phyloP scores from a whole-genome alignment of 2,797 vertebrate species.

The Ambastaia sidthimunki region DNA sequence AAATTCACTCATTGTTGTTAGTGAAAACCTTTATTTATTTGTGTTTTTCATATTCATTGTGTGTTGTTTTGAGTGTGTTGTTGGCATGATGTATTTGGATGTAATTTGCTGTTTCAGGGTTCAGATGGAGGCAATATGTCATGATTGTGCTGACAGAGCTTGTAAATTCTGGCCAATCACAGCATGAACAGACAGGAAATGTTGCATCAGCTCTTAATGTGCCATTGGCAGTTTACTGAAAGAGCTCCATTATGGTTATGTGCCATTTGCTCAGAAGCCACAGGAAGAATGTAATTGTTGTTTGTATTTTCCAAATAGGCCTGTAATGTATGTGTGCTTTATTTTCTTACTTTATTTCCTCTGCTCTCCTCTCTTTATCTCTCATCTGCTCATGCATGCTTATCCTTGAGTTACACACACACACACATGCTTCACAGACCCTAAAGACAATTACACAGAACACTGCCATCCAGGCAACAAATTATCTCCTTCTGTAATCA shows the following conservation, averaged over 20 bases:
- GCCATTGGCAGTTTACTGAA: constrained; percentile 22
- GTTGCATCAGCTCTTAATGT: too few relatives aligned
- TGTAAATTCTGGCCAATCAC: too few relatives aligned
- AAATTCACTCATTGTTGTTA: too few relatives aligned
- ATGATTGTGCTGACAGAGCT: too few relatives aligned
- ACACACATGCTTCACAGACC: constrained; percentile 32
- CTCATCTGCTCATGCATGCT: constrained; percentile 28
- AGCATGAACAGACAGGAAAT: too few relatives aligned
- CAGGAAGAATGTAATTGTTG: constrained; percentile 43
- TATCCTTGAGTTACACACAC: constrained; percentile 46
- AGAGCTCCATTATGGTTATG: background rate
- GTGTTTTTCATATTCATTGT: too few relatives aligned
- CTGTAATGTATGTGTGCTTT: background rate
- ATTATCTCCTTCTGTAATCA: constrained; percentile 26
- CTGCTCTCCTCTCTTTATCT: background rate
- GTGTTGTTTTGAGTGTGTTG: too few relatives aligned
- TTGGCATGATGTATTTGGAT: too few relatives aligned
- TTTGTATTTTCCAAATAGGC: constrained; percentile 29
- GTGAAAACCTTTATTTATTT: too few relatives aligned
- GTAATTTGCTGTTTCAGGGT: too few relatives aligned
- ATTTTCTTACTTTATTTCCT: background rate
- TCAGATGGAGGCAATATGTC: too few relatives aligned
- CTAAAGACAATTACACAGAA: constrained; percentile 41
- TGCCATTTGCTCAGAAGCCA: constrained; percentile 38
- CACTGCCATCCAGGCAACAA: constrained; percentile 28